Base-by-base conservation (phyloP, 2,797 vertebrate genomes). In the Calcarius lapponicus region DNA sequence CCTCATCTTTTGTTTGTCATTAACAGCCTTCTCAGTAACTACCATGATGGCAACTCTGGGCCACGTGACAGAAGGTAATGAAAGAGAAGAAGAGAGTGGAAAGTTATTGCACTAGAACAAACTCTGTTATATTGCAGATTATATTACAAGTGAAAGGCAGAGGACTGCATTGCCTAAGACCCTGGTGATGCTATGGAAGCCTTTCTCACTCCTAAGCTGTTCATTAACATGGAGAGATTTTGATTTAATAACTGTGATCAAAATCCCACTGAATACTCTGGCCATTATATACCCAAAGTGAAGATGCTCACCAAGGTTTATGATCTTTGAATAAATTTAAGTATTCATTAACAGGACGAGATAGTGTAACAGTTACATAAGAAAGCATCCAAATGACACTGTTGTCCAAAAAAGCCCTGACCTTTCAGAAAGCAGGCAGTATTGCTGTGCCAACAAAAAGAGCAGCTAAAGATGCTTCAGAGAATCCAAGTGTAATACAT, bases 211-310 rank as follows among this genome's bases (percentile, higher is more conserved):
- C 45, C 43, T 92, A 76, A 92, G 17, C 38, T 57, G 45, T 73
- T 97, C 78, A 82, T 94, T 96, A 95, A 65, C 69, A 90, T 11
- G 13, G 36, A 90, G 60, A 84, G 48, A 80, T 92, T 96, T 96
- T 97, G 96, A 96, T 97, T 97, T 97, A 96, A 93, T 95, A 96
- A 96, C 93, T 94, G 82, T 76, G 91, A 85, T 95, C 86, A 92
- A 94, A 96, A 93, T 92, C 86, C 56, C 64, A 95, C 82, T 91
- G 94, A 95, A 93, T 82, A 73, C 1, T 13, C 40, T 80, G 80
- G 93, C 95, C 86, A 94, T 96, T 95, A 95, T 51, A 79, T 50
- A 72, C 48, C 92, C 86, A 76, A 95, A 90, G 73, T 93, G 92
- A 97, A 95, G 82, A 96, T 76, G 88, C 71, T 94, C 74, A 96